phyloP scores from a whole-genome alignment of 2,888 invertebrate species.

The Caenorhabditis japonica region DNA sequence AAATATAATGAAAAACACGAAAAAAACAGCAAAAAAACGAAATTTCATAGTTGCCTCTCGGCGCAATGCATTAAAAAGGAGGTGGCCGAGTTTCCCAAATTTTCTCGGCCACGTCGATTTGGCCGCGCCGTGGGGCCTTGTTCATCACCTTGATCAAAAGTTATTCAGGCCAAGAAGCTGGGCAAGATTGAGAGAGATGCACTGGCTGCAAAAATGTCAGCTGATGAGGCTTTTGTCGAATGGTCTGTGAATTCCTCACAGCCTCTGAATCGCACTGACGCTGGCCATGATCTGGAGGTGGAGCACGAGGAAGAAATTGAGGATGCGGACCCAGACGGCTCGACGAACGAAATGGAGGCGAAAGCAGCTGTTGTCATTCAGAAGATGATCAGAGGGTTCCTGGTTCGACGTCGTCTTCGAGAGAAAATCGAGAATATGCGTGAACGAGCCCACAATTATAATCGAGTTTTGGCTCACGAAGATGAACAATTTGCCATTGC shows the following conservation, averaged over 20 bases:
- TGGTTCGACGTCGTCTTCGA: constrained; percentile 12
- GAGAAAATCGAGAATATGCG: constrained; percentile 11
- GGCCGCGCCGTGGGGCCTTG: too few relatives aligned
- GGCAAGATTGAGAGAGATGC: constrained; percentile 4
- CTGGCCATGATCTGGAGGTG: constrained; percentile 18
- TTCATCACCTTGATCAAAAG: too few relatives aligned
- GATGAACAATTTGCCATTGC: constrained; percentile 6
- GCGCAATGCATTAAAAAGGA: too few relatives aligned
- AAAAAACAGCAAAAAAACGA: too few relatives aligned
- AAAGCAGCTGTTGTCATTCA: constrained; percentile 23
- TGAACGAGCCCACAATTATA: constrained; percentile 5
- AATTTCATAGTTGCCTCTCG: too few relatives aligned
- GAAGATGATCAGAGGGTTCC: constrained; percentile 23
- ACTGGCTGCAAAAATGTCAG: neutral
- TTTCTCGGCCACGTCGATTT: too few relatives aligned
- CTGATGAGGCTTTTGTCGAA: constrained; percentile 2
- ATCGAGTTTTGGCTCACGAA: constrained; percentile 10
- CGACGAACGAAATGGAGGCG: too few relatives aligned
- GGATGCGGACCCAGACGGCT: too few relatives aligned
- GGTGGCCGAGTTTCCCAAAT: too few relatives aligned
- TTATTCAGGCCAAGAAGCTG: constrained; percentile 20
- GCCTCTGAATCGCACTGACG: constrained; percentile 3
- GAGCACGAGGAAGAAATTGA: too few relatives aligned
- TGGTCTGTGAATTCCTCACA: neutral
- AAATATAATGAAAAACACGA: too few relatives aligned